Base-by-base conservation (phyloP, 1,140 invertebrate species). In the Neelides sp. region DNA sequence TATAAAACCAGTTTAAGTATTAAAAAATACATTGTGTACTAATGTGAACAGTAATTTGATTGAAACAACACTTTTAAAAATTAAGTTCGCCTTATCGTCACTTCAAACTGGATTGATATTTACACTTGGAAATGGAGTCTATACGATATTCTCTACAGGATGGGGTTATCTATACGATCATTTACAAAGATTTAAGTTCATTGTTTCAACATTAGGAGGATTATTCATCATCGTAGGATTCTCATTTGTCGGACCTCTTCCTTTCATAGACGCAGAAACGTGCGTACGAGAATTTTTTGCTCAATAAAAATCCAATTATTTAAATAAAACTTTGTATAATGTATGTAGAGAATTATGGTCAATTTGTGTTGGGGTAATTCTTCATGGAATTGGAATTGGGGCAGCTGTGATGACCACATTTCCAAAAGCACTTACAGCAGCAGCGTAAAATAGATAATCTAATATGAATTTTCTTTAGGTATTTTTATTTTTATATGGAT, bases 41-140 rank as follows among this genome's bases (percentile, higher is more conserved):
- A n/a, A n/a, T n/a, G n/a, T n/a, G n/a, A n/a, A n/a, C n/a, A n/a
- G n/a, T n/a, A n/a, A n/a, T n/a, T 5, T 20, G 10, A 10, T 26
- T 43, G 8, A 28, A 28, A 10, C 3, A 13, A 19, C 3, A 30
- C 17, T 45, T 4, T 22, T 15, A n/a, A 13, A 26, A 24, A 48
- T 48, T 4, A 23, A 75, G 69, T 76, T 89, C 61, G 63, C 78
- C 5, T 68, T 90, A 41, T 78, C 60, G 15, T 83, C 85, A 0
- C 72, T 85, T 4, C 64, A 84, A 7, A 68, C 88, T 27, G 87
- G 87, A 0, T 64, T 87, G 10, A 82, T 90, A 75, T 91, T 91
- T 65, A 77, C 91, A 13, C 80, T 90, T 36, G 88, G 85, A 61
- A 87, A 86, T 2, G 83, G 78, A 1, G 77, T 80, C 13, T 91